Evolutionary conservation across 2,797 vertebrate species (phyloP).

Genomic region (Anableps anableps): DNA sequence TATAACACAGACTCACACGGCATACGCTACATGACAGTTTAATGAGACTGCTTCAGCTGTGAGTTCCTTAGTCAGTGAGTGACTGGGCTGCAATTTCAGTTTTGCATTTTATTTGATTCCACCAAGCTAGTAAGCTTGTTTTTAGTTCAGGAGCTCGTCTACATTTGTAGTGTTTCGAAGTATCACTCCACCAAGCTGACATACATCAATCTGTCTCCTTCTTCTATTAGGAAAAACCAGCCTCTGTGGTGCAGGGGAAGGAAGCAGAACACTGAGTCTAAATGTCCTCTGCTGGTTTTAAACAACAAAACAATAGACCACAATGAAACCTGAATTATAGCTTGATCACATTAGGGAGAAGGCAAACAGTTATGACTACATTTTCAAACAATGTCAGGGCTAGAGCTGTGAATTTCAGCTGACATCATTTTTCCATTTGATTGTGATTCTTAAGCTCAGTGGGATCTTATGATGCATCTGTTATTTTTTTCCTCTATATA

Average conservation of each 20-base stretch:
- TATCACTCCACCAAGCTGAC: neutral
- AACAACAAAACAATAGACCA: neutral
- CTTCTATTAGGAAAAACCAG: neutral
- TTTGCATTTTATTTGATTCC: neutral
- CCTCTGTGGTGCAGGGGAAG: neutral
- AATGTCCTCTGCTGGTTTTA: neutral
- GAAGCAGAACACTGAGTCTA: neutral
- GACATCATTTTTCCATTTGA: neutral
- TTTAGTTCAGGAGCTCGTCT: constrained; percentile 5
- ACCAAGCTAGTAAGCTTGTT: neutral
- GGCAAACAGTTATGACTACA: constrained; percentile 11
- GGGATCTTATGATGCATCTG: too few species aligned
- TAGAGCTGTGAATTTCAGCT: neutral
- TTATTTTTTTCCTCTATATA: neutral
- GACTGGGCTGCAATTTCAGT: neutral
- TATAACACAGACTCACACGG: constrained; percentile 4
- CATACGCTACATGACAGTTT: constrained; percentile 26
- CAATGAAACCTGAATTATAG: neutral
- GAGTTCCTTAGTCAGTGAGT: constrained; percentile 6
- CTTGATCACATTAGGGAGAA: constrained; percentile 4
- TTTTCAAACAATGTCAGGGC: neutral
- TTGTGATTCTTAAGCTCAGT: neutral
- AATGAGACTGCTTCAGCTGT: constrained; percentile 25
- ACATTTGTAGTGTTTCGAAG: neutral
- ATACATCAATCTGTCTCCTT: neutral